Base-by-base conservation (phyloP, 1,140 invertebrate genomes). In the Ericerus pela region DNA sequence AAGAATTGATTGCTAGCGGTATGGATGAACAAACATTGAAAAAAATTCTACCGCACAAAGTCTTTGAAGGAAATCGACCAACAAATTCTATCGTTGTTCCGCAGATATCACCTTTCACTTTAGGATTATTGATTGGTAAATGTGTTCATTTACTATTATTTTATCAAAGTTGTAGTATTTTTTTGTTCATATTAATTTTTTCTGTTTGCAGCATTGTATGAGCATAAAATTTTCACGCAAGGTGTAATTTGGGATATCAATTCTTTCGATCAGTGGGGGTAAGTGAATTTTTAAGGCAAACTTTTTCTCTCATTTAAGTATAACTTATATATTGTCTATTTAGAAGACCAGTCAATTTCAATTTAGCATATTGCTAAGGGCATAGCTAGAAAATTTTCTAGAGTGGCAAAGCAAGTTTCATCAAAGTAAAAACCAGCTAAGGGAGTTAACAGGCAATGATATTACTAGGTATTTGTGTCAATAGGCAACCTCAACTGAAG, bases 191-290 rank as follows among this genome's bases (percentile, higher is more conserved):
- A 14, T 24, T 57, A 11, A 38, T 43, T 53, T 51, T 54, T 58
- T 62, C 69, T 66, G 66, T 63, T 79, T 79, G 28, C 70, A 92
- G 89, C 88, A 20, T 79, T 92, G 68, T 99, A 99, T 69, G 96
- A 99, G 70, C 92, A 96, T 68, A 99, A 99, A 72, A 99, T 99
- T 62, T 99, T 99, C 74, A 82, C 85, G 1, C 96, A 99, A 73
- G 96, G 96, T 56, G 79, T 95, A 14, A 92, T 99, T 63, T 99
- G 96, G 96, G 88, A 96, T 69, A 96, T 99, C 64, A 99, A 99
- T 71, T 98, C 95, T 0, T 99, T 86, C 72, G 96, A 99, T 75
- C 96, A 99, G 70, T 99, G 95, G 94, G 96, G 96, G 85, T 87
- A 75, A 75, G 76, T 72, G 29, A 29, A 36, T 57, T 33, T 6